These are phyloP conservation scores for Isurus oxyrinchus DNA, from an alignment of 2,113 vertebrate species.

Conservation along the genomic window DNA sequence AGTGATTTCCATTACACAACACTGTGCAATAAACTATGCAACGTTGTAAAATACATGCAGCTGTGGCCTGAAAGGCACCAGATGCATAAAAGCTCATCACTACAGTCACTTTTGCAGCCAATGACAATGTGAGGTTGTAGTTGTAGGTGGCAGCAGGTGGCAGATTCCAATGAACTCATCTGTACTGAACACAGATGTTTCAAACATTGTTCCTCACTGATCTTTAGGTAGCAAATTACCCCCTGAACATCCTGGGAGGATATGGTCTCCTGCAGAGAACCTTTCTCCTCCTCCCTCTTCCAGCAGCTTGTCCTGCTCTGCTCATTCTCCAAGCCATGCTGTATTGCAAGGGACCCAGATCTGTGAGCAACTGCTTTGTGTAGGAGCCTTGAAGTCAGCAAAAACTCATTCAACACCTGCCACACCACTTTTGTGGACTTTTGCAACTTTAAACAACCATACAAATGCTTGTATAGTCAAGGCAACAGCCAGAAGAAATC, in stretches of 20 bases:
- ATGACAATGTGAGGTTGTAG: background rate
- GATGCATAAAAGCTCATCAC: background rate
- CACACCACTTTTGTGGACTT: background rate
- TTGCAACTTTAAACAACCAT: background rate
- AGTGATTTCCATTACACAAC: background rate
- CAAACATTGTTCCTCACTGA: background rate
- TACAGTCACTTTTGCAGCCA: no score
- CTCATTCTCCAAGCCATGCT: background rate
- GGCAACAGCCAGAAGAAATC: background rate
- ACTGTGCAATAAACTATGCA: background rate
- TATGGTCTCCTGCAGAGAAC: background rate
- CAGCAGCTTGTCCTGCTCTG: background rate
- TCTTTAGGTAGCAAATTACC: background rate
- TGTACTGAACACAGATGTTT: background rate
- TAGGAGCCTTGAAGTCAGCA: background rate
- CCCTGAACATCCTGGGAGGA: background rate
- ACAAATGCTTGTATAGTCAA: background rate
- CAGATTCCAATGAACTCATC: background rate
- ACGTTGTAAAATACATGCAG: background rate
- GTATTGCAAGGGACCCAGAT: background rate
- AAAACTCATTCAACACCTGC: background rate
- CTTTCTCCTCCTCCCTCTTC: background rate
- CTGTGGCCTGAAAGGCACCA: background rate
- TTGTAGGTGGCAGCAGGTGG: background rate
- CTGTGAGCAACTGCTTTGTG: background rate